Conservation (phyloP, 2,888 invertebrate species). For the Caradrina clavipalpis region DNA sequence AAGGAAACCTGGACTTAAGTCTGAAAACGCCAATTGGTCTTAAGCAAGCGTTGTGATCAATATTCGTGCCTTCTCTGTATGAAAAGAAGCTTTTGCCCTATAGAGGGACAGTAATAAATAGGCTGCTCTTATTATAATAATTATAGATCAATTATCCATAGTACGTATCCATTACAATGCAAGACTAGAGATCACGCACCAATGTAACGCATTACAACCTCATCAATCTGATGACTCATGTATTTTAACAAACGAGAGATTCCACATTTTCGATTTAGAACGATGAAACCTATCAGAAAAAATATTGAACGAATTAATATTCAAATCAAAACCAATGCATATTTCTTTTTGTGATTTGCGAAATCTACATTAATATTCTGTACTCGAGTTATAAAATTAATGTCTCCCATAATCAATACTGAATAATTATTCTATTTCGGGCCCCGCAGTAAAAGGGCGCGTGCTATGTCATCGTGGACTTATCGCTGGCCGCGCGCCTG, state of each 20-base stretch:
- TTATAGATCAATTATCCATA: background rate
- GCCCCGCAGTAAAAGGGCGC: constrained; percentile 72
- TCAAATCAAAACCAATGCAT: constrained; percentile 51
- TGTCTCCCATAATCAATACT: constrained; percentile 55
- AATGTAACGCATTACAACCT: constrained; percentile 28
- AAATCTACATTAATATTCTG: constrained; percentile 57
- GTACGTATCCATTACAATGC: background rate
- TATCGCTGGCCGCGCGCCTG: constrained; percentile 76
- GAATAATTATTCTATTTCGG: constrained; percentile 67
- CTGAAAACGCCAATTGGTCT: too few species aligned
- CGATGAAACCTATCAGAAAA: constrained; percentile 11
- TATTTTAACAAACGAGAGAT: constrained; percentile 9
- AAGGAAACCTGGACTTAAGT: too few species aligned
- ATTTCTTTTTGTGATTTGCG: constrained; percentile 46
- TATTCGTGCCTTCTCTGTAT: too few species aligned
- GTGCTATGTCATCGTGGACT: constrained; percentile 80
- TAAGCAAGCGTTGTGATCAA: too few species aligned
- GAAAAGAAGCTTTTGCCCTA: too few species aligned
- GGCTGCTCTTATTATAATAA: too few species aligned
- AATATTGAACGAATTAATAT: constrained; percentile 28
- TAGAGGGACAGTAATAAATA: too few species aligned
- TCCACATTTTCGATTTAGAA: background rate
- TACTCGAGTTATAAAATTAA: constrained; percentile 51
- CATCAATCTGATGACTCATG: constrained; percentile 36
- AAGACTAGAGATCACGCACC: constrained; percentile 1